phyloP scores from a whole-genome alignment of 2,113 vertebrate species.

The Periophthalmus modestus region DNA sequence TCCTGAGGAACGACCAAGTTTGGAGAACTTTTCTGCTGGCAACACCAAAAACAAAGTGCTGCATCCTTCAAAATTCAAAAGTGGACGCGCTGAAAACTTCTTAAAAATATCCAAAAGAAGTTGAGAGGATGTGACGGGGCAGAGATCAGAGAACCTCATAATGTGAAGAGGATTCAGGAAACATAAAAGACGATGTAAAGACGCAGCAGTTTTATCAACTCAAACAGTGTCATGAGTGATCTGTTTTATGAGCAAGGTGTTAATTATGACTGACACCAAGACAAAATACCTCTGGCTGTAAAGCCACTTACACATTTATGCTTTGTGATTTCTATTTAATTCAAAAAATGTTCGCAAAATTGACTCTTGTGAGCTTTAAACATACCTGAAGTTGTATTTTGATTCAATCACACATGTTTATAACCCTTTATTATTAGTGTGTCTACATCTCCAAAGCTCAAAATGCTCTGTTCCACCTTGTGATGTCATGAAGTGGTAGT shows the following conservation, averaged over 20 bases:
- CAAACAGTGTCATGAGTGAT: not conserved
- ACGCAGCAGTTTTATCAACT: not conserved
- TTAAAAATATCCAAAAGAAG: not conserved
- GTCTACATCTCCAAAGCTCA: no score
- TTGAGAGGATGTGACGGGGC: conserved; percentile 19
- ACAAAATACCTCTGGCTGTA: not conserved
- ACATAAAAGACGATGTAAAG: not conserved
- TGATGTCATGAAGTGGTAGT: no score
- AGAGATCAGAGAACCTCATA: conserved; percentile 34
- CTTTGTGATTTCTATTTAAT: not conserved
- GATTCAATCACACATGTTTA: no score
- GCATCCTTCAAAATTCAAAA: conserved; percentile 18
- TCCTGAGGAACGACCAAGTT: conserved; percentile 31
- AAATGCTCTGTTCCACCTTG: no score
- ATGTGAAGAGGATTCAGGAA: not conserved
- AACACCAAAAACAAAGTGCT: conserved; percentile 44
- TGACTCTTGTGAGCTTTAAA: no score
- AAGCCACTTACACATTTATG: not conserved
- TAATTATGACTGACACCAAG: not conserved
- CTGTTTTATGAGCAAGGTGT: not conserved
- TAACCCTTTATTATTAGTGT: no score
- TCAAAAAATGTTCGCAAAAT: not conserved
- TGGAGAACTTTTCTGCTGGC: conserved; percentile 50
- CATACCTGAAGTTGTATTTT: no score
- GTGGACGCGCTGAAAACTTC: conserved; percentile 9